Base-by-base conservation (phyloP, 2,888 invertebrate species). In the Metalampra italica region DNA sequence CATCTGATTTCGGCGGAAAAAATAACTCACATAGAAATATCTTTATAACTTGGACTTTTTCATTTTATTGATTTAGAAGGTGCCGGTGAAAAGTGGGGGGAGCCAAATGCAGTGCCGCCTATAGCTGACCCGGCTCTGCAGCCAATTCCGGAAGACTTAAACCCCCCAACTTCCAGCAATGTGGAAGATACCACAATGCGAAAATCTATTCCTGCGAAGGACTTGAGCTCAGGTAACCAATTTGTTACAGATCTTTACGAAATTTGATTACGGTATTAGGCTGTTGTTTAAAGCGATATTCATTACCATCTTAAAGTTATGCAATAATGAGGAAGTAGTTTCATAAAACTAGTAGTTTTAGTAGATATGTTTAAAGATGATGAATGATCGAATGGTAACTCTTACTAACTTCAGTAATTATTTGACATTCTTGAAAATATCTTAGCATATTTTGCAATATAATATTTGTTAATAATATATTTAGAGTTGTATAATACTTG, bases 1-100 rank as follows among this genome's bases (percentile, higher is more conserved):
- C 22, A 22, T 22, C 22, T 22, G 22, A 22, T 22, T 22, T 22
- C 22, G 5, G 22, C 22, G 22, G 22, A 22, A 22, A 3, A 3
- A 5, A n/a, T n/a, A n/a, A n/a, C n/a, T n/a, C n/a, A n/a, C n/a
- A n/a, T n/a, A n/a, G n/a, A n/a, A n/a, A 22, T 22, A 3, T 22
- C 22, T 22, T 22, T 22, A 22, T 22, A 22, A 22, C 5, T 22
- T 22, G 5, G 22, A 22, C 22, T 37, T 37, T 7, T 37, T 7
- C 8, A 22, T 51, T 45, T 45, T 40, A 22, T 37, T 49, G 11
- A 55, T 56, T 46, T 49, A 78, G 73, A 64, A 59, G 78, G 65
- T 43, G 64, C 63, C 8, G 76, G 74, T 32, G 78, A 75, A 13
- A 77, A 68, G 14, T 84, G 78, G 78, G 70, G 66, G 1, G 82